Evolutionary conservation across 2,797 vertebrate species (phyloP).

Genomic region (Numenius phaeopus): DNA sequence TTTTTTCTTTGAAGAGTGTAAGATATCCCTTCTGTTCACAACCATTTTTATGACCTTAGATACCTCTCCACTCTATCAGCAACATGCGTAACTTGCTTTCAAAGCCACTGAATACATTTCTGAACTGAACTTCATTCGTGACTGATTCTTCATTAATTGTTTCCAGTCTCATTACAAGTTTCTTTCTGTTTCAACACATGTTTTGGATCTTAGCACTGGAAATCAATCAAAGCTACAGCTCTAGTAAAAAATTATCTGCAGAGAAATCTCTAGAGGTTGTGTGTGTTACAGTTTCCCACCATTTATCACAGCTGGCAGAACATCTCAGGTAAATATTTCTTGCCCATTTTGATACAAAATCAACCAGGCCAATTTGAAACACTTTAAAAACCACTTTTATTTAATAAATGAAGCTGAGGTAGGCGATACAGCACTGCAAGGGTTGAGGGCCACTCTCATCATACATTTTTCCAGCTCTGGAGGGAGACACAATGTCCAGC

Average conservation of each 20-base stretch:
- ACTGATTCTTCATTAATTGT: not conserved
- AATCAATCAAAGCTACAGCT: not conserved
- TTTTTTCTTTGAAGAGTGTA: not conserved
- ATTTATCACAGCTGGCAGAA: not conserved
- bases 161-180: slow-evolving; percentile 13
- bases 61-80: not conserved
- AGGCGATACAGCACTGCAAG: not conserved
- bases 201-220: slow-evolving; percentile 21
- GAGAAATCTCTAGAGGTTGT: not conserved
- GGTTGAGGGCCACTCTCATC: not conserved
- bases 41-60: not conserved
- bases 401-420: not conserved
- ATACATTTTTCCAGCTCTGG: not conserved
- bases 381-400: not conserved
- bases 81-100: not conserved
- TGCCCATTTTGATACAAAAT: not conserved
- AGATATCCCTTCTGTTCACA: not conserved
- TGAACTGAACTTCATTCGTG: not conserved
- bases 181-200: slow-evolving; percentile 10
- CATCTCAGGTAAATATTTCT: not conserved
- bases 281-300: not conserved
- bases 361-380: not conserved
- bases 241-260: not conserved
- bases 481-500: not conserved
- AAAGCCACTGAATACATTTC: not conserved